Conservation (phyloP, 2,888 invertebrate species). For the Morpho deidamia region DNA sequence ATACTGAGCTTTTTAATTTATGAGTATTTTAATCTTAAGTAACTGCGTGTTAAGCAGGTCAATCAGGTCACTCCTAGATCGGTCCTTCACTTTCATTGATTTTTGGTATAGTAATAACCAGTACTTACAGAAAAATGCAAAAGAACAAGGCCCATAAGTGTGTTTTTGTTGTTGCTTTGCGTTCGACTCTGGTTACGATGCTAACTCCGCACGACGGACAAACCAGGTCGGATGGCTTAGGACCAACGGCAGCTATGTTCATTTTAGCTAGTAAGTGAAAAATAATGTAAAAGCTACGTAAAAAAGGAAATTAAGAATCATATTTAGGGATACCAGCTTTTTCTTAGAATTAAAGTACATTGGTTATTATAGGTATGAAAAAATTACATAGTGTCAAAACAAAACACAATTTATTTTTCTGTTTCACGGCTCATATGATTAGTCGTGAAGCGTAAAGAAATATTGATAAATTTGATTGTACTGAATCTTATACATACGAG, state of each 20-base stretch:
- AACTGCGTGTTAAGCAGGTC: too few relatives aligned
- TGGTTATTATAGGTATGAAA: too few relatives aligned
- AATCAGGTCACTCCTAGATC: too few relatives aligned
- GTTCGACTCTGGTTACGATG: slow-evolving; percentile 58
- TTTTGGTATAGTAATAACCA: neutral
- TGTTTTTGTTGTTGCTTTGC: slow-evolving; percentile 69
- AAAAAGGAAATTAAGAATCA: too few relatives aligned
- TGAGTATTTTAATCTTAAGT: too few relatives aligned
- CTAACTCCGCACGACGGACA: slow-evolving; percentile 68
- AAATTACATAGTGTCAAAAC: too few relatives aligned
- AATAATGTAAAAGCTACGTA: neutral
- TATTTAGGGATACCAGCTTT: neutral
- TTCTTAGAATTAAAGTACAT: neutral
- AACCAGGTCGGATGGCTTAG: slow-evolving; percentile 49
- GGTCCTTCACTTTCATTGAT: neutral
- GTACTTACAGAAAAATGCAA: slow-evolving; percentile 44
- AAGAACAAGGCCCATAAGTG: slow-evolving; percentile 73
- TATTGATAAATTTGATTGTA: too few relatives aligned
- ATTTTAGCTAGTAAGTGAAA: slow-evolving; percentile 22
- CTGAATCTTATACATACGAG: too few relatives aligned
- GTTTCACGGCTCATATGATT: too few relatives aligned
- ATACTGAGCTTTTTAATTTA: too few relatives aligned
- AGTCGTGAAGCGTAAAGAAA: too few relatives aligned
- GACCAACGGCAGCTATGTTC: slow-evolving; percentile 45
- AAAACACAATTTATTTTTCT: too few relatives aligned